Percentiles rank a stretch among this genome's conserved stretches.
These are phyloP conservation scores for Tinamus guttatus DNA, from an alignment of 2,113 vertebrate genomes.

Conservation along the genomic window DNA sequence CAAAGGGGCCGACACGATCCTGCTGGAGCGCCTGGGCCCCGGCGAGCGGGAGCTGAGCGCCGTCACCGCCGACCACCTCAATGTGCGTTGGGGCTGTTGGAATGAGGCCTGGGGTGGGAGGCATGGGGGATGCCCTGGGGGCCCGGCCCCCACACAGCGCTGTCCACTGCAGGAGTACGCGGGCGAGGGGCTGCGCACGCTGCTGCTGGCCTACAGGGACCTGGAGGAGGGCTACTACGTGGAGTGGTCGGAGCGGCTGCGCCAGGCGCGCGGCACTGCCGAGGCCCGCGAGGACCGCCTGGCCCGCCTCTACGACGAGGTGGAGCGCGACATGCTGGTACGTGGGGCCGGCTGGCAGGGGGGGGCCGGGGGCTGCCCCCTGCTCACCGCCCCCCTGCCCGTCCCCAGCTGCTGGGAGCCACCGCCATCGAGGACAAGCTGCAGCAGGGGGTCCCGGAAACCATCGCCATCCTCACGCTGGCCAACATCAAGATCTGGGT, in stretches of 20 bases:
- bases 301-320: constrained; percentile 89
- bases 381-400: not conserved
- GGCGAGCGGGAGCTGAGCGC: constrained; percentile 83
- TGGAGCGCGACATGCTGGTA: constrained; percentile 94
- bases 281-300: constrained; percentile 87
- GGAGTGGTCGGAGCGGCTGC: constrained; percentile 83
- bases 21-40: constrained; percentile 88
- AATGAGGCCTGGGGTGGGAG: too few species aligned
- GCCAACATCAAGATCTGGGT: constrained; percentile 98
- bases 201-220: constrained; percentile 91
- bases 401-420: constrained; percentile 86
- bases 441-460: constrained; percentile 93
- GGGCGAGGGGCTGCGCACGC: constrained; percentile 84
- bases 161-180: constrained; percentile 79
- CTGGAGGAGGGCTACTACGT: constrained; percentile 89
- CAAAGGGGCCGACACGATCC: constrained; percentile 93
- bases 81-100: constrained; percentile 77
- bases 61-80: constrained; percentile 90
- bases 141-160: not conserved
- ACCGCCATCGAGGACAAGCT: constrained; percentile 96
- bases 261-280: constrained; percentile 76
- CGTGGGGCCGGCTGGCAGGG: fast-evolving
- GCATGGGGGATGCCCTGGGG: fast-evolving
- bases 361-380: fast-evolving
- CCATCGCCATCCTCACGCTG: constrained; percentile 89